Evolutionary conservation across 1,140 invertebrate species (phyloP).

Genomic region (Drosophila littoralis): DNA sequence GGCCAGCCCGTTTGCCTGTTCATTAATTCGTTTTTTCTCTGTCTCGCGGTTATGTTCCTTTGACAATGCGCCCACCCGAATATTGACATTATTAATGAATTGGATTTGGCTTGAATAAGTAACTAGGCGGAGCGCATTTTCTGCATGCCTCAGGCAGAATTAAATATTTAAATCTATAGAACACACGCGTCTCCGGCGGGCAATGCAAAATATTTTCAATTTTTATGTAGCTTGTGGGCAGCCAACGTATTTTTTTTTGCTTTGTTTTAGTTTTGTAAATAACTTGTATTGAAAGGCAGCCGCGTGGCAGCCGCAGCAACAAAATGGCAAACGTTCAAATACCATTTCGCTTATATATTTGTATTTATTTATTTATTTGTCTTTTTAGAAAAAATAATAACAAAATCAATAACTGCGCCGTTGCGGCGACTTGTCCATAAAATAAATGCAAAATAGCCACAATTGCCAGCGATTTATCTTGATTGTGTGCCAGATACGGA

Average conservation of each 20-base stretch:
- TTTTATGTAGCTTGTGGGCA: not conserved
- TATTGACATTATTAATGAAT: conserved; percentile 81
- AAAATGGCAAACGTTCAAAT: conserved; percentile 2
- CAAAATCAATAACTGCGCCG: conserved; percentile 78
- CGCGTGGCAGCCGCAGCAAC: conserved; percentile 3
- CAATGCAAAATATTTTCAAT: not conserved
- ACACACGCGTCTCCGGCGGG: conserved; percentile 32
- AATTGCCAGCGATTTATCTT: conserved; percentile 79
- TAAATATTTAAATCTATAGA: conserved; percentile 77
- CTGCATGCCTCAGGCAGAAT: conserved; percentile 53
- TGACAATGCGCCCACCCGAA: conserved; percentile 37
- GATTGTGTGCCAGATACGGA: conserved; percentile 63
- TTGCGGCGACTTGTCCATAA: conserved; percentile 67
- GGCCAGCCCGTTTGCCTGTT: not conserved
- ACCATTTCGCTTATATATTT: conserved; percentile 11
- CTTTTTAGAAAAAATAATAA: conserved; percentile 59
- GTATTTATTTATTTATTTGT: conserved; percentile 52
- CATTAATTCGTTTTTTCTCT: conserved; percentile 8
- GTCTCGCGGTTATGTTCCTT: conserved; percentile 7
- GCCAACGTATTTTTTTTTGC: not conserved
- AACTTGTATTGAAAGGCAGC: conserved; percentile 13
- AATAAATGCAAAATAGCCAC: conserved; percentile 59
- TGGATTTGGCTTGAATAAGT: conserved; percentile 68
- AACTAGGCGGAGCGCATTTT: conserved; percentile 44
- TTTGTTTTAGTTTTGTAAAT: conserved; percentile 1